These are phyloP conservation scores for Eristalis tenax DNA, from an alignment of 2,888 invertebrate genomes.

Conservation along the genomic window DNA sequence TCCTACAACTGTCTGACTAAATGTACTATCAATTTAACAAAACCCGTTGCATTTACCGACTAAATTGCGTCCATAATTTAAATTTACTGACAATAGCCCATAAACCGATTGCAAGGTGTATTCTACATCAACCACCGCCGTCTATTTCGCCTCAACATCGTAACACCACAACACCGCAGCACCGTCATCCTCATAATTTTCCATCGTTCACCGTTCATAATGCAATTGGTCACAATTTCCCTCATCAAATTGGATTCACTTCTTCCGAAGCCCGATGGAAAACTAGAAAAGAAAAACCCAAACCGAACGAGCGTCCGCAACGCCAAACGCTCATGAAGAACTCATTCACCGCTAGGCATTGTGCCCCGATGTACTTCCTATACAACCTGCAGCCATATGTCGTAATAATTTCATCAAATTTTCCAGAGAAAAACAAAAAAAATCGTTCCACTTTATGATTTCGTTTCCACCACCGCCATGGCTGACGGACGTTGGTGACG, in stretches of 20 bases:
- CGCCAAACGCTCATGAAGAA: conserved; percentile 26
- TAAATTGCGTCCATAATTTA: conserved; percentile 63
- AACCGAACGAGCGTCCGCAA: neutral
- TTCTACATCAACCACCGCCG: conserved; percentile 17
- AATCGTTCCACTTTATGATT: conserved; percentile 65
- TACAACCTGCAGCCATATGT: conserved; percentile 64
- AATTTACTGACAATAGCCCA: conserved; percentile 58
- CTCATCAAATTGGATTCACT: conserved; percentile 68
- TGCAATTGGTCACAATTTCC: conserved; percentile 66
- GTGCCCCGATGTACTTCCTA: conserved; percentile 47
- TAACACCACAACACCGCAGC: neutral
- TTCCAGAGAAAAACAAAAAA: conserved; percentile 42
- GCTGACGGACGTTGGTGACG: conserved; percentile 18
- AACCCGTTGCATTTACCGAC: conserved; percentile 51
- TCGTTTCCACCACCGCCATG: conserved; percentile 3
- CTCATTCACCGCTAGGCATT: conserved; percentile 1
- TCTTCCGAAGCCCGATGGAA: conserved; percentile 52
- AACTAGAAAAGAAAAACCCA: neutral
- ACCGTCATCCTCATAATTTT: conserved; percentile 11
- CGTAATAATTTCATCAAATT: conserved; percentile 69
- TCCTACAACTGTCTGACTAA: conserved; percentile 17
- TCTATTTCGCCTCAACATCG: neutral
- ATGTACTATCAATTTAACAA: conserved; percentile 19
- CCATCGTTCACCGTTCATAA: conserved; percentile 16
- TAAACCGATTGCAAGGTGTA: conserved; percentile 48